Conservation (phyloP, 2,113 vertebrate species). For the Antigone vipio region DNA sequence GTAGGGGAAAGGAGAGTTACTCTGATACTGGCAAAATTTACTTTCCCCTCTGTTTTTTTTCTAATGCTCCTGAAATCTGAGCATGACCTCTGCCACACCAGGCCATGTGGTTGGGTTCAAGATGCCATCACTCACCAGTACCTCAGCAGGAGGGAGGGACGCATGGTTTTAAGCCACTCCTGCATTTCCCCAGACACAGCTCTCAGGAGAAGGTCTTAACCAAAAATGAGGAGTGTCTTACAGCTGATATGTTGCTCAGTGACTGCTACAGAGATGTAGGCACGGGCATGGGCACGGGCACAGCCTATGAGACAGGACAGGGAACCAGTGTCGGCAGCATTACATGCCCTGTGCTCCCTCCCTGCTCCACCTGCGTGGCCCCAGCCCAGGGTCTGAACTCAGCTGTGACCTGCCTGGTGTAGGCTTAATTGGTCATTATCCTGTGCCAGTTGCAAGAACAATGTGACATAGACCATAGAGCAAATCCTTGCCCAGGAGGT, state of each 20-base stretch:
- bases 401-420: neutral
- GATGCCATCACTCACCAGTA: fast-evolving
- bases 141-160: neutral
- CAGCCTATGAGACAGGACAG: neutral
- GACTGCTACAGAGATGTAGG: neutral
- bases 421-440: neutral
- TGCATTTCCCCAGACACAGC: neutral
- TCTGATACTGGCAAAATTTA: neutral
- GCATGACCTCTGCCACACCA: too few relatives aligned
- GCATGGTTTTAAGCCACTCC: neutral
- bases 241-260: neutral
- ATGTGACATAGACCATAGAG: neutral
- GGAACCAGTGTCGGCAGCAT: neutral
- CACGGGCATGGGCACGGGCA: neutral
- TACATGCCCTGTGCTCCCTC: neutral
- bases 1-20: neutral
- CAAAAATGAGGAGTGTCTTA: neutral
- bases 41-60: neutral
- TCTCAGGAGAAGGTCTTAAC: neutral
- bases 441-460: neutral
- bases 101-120: neutral
- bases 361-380: too few relatives aligned
- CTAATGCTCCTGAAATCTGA: neutral
- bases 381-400: neutral
- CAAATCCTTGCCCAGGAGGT: neutral